Percentiles rank a stretch among this genome's conserved stretches.
Conservation (phyloP, 2,888 invertebrate genomes). For the Eristalis pertinax region DNA sequence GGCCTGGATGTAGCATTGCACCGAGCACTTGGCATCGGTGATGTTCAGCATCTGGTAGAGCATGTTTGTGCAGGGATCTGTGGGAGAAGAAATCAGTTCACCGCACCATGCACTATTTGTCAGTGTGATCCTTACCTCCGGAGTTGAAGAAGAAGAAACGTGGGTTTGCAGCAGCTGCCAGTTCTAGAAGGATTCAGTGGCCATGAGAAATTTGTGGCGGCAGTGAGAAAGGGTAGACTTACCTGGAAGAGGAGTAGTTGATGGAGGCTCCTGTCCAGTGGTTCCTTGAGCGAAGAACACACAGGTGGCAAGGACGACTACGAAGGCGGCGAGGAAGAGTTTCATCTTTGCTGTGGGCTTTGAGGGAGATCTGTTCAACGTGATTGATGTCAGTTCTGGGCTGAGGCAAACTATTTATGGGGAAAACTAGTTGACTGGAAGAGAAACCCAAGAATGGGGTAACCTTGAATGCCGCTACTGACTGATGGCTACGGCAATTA, state of each 20-base stretch:
- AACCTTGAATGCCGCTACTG: not conserved
- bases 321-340: conserved; percentile 3
- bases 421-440: not conserved
- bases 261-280: not conserved
- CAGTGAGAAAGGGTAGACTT: not conserved
- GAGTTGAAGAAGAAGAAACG: conserved; percentile 44
- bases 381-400: conserved; percentile 23
- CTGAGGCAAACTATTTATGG: conserved; percentile 14
- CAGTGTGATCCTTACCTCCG: conserved; percentile 10
- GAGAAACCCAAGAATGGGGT: not conserved
- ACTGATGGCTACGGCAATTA: conserved; percentile 41
- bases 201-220: not conserved
- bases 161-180: not conserved
- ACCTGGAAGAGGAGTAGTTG: conserved; percentile 10
- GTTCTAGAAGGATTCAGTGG: conserved; percentile 3
- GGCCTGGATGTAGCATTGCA: conserved; percentile 58
- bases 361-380: not conserved
- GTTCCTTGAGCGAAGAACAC: conserved; percentile 12
- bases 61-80: conserved; percentile 56
- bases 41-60: conserved; percentile 39
- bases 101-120: too few species aligned
- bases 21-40: conserved; percentile 54
- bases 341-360: conserved; percentile 26
- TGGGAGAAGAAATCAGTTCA: not conserved
- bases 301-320: conserved; percentile 1